A percentile compares a stretch with the other conserved stretches of the same genome.
Conservation (phyloP, 2,113 vertebrate genomes). For the Globicephala melas region DNA sequence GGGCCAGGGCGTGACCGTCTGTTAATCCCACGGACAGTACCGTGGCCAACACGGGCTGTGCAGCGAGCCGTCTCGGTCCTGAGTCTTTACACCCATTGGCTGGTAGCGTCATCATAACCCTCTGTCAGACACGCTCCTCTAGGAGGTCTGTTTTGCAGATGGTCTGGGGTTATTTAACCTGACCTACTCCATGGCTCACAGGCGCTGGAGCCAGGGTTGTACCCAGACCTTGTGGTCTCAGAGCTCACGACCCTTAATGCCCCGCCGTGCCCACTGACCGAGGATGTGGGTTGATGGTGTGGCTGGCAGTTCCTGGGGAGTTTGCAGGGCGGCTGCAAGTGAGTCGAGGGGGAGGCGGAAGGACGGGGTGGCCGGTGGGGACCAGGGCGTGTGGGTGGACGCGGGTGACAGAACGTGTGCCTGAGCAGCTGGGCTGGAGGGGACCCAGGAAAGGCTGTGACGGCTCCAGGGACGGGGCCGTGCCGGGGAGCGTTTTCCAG, state of each 20-base stretch:
- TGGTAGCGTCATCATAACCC: background rate
- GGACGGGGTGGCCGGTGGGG: no score
- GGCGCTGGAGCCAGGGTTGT: background rate
- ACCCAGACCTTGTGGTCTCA: background rate
- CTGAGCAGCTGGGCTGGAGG: background rate
- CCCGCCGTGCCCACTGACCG: no score
- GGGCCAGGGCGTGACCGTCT: background rate
- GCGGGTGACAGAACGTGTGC: background rate
- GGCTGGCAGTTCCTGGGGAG: background rate
- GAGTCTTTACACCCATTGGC: accelerated
- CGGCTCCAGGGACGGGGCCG: no score
- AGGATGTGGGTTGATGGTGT: background rate
- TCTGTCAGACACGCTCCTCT: background rate
- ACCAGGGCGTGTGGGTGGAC: background rate
- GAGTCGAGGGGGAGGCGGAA: background rate
- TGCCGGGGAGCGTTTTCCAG: background rate
- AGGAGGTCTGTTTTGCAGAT: background rate
- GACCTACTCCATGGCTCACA: background rate
- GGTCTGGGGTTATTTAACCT: background rate
- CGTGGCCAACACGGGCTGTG: background rate
- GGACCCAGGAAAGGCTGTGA: background rate
- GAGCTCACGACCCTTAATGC: background rate
- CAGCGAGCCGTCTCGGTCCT: no score
- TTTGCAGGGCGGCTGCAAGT: background rate
- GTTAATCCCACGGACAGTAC: background rate